A percentile compares a stretch with the other conserved stretches of the same genome.
These are phyloP conservation scores for Atethmia centrago DNA, from an alignment of 2,888 invertebrate species.

Conservation along the genomic window DNA sequence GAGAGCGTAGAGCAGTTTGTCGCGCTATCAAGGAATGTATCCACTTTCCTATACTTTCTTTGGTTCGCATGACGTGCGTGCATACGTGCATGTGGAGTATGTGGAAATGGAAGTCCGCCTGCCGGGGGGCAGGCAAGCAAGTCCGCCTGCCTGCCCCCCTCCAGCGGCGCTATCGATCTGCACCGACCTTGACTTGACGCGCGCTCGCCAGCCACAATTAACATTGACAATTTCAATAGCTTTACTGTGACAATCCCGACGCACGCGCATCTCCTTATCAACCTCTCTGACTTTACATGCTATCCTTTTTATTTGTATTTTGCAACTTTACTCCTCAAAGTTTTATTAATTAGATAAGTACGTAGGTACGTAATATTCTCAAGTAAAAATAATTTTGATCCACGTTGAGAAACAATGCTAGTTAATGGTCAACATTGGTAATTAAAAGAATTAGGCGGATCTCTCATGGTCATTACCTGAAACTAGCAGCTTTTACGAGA, in stretches of 20 bases:
- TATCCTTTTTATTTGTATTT: conserved; percentile 77
- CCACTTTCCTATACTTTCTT: conserved; percentile 88
- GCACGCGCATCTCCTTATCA: conserved; percentile 78
- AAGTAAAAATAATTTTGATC: conserved; percentile 1
- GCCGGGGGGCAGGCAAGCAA: no score
- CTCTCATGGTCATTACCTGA: no score
- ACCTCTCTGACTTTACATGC: conserved; percentile 68
- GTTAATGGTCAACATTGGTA: conserved; percentile 8
- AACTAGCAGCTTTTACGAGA: conserved; percentile 36
- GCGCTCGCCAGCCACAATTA: conserved; percentile 82
- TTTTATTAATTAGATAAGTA: not conserved
- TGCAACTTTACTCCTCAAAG: conserved; percentile 3
- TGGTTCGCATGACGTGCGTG: conserved; percentile 76
- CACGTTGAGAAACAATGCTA: not conserved
- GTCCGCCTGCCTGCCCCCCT: conserved; percentile 72
- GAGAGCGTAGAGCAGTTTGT: conserved; percentile 72
- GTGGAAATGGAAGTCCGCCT: conserved; percentile 71
- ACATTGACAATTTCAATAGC: conserved; percentile 86
- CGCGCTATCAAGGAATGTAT: conserved; percentile 83
- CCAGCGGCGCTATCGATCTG: conserved; percentile 80
- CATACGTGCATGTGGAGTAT: conserved; percentile 78
- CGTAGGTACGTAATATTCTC: not conserved
- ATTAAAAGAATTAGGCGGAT: conserved; percentile 7
- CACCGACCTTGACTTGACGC: conserved; percentile 86
- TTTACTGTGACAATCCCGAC: conserved; percentile 80